Conservation (phyloP, 2,113 vertebrate genomes). For the Pipa parva region DNA sequence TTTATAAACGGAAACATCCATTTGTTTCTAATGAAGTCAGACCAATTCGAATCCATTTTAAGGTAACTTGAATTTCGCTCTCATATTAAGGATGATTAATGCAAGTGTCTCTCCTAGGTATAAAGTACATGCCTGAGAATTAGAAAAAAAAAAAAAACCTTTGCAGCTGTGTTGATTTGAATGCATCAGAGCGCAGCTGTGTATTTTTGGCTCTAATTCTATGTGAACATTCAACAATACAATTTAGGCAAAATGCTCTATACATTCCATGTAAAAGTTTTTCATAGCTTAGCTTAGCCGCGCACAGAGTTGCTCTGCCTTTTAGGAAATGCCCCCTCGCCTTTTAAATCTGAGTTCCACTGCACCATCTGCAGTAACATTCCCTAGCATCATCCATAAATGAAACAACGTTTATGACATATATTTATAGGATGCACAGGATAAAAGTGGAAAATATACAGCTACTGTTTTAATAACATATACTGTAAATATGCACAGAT, state of each 20-base stretch:
- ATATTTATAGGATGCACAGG: no score
- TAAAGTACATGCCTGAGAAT: neutral
- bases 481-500: no score
- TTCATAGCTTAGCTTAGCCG: no score
- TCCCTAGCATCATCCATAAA: no score
- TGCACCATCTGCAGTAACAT: no score
- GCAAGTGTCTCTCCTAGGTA: slow-evolving; percentile 21
- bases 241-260: neutral
- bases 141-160: neutral
- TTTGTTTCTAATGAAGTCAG: neutral
- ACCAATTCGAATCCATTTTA: neutral
- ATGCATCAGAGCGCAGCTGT: neutral
- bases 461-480: no score
- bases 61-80: neutral
- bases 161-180: slow-evolving; percentile 8
- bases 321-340: no score
- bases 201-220: neutral
- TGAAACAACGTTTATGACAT: no score
- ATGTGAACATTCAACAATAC: neutral
- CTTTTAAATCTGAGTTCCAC: no score
- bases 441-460: no score
- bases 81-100: slow-evolving; percentile 19
- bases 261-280: neutral
- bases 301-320: no score
- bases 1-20: no score